phyloP scores from a whole-genome alignment of 2,113 vertebrate genomes.

The Gadus macrocephalus region DNA sequence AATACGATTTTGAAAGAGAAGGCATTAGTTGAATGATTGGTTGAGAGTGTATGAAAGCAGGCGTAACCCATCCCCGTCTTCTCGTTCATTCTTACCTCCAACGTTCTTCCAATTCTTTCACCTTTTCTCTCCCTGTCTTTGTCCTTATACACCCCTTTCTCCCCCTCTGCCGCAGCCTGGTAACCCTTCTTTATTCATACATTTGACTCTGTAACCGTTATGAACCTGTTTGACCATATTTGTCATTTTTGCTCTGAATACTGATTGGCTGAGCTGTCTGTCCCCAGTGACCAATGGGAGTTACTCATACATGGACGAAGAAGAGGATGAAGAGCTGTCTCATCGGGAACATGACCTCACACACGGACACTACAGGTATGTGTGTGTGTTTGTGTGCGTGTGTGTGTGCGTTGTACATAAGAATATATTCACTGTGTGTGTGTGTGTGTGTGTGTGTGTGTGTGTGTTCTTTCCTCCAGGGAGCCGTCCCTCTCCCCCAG shows the following conservation, averaged over 20 bases:
- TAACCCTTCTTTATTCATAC: slow-evolving; percentile 8
- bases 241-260: slow-evolving; percentile 8
- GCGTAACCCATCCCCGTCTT: slow-evolving; percentile 27
- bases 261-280: slow-evolving; percentile 10
- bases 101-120: slow-evolving; percentile 30
- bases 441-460: background rate
- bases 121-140: slow-evolving; percentile 13
- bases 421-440: background rate
- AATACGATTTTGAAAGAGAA: slow-evolving; percentile 23
- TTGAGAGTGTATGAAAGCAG: slow-evolving; percentile 51
- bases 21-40: slow-evolving; percentile 42
- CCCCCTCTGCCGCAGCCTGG: background rate
- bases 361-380: slow-evolving; percentile 52
- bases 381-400: background rate
- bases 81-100: slow-evolving; percentile 31
- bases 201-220: slow-evolving; percentile 13
- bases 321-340: slow-evolving; percentile 54
- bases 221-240: slow-evolving; percentile 61
- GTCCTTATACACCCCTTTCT: background rate
- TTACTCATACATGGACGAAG: slow-evolving; percentile 62
- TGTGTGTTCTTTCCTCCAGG: slow-evolving; percentile 34
- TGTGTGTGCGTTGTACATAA: background rate
- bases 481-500: slow-evolving; percentile 18
- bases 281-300: slow-evolving; percentile 60
- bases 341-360: slow-evolving; percentile 29